Evolutionary conservation across 2,888 invertebrate species (phyloP).

Genomic region (Chesias legatella): DNA sequence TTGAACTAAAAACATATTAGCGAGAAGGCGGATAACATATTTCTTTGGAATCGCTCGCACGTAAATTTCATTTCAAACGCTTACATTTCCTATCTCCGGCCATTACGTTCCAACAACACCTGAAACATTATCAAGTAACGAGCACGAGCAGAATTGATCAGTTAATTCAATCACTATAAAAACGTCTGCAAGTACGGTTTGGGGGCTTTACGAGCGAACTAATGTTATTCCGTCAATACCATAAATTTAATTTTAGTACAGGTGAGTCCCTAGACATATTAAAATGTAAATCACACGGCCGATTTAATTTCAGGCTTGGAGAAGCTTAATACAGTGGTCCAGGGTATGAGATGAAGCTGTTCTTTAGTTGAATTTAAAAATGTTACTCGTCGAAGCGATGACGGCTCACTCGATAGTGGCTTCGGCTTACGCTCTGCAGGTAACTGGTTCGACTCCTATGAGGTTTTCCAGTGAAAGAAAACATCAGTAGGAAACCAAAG

Average conservation of each 20-base stretch:
- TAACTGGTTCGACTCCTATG: too few species aligned
- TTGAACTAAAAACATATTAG: too few species aligned
- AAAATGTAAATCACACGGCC: slow-evolving; percentile 78
- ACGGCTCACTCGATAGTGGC: too few species aligned
- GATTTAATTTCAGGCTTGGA: slow-evolving; percentile 76
- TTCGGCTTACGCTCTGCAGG: too few species aligned
- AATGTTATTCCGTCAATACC: slow-evolving; percentile 62
- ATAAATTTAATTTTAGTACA: slow-evolving; percentile 72
- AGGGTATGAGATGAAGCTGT: slow-evolving; percentile 34
- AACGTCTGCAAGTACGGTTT: slow-evolving; percentile 26
- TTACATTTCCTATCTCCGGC: neutral
- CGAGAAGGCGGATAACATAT: too few species aligned
- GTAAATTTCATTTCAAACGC: too few species aligned
- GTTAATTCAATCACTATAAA: slow-evolving; percentile 56
- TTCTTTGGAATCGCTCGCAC: too few species aligned
- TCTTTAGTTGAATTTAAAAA: too few species aligned
- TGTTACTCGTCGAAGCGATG: too few species aligned
- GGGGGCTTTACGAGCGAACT: slow-evolving; percentile 40
- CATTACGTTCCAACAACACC: neutral
- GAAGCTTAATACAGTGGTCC: slow-evolving; percentile 50
- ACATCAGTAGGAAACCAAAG: too few species aligned
- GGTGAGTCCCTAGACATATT: slow-evolving; percentile 74
- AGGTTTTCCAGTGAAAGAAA: too few species aligned
- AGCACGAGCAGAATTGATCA: slow-evolving; percentile 27
- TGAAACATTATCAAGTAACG: slow-evolving; percentile 4